Conservation (phyloP, 2,113 vertebrate species). For the Ptyas mucosa region DNA sequence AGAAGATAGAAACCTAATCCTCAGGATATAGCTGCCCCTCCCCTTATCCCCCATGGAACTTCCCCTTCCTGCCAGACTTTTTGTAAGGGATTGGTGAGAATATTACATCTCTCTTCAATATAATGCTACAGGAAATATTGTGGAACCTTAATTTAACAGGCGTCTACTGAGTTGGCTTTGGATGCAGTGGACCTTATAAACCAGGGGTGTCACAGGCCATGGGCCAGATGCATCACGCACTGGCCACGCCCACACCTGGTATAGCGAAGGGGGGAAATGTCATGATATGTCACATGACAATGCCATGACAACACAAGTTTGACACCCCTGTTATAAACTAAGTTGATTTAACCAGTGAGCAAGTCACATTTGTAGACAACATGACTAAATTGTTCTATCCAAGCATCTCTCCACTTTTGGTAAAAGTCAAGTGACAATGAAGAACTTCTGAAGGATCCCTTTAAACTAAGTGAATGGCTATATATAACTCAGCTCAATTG, state of each 20-base stretch:
- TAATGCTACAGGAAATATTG: background rate
- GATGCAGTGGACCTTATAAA: background rate
- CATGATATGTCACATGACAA: no score
- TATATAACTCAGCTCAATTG: background rate
- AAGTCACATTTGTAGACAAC: background rate
- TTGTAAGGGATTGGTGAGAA: background rate
- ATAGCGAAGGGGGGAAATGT: no score
- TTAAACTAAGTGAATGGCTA: background rate
- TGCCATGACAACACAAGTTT: no score
- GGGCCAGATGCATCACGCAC: fast-evolving
- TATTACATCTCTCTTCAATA: background rate
- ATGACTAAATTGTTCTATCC: background rate
- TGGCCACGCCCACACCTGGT: no score
- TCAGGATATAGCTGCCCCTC: background rate
- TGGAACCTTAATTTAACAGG: background rate
- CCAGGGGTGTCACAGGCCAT: no score
- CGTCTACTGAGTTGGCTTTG: background rate
- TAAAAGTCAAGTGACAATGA: background rate
- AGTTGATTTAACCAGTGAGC: background rate
- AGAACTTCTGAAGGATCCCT: background rate
- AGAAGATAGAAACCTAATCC: background rate
- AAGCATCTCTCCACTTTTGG: background rate
- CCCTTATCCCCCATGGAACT: background rate
- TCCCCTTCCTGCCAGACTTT: background rate
- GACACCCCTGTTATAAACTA: background rate